Percentiles rank a stretch among this genome's conserved stretches.
Evolutionary conservation across 1,140 invertebrate genomes (phyloP).

Genomic region (Camponotus vicinus): DNA sequence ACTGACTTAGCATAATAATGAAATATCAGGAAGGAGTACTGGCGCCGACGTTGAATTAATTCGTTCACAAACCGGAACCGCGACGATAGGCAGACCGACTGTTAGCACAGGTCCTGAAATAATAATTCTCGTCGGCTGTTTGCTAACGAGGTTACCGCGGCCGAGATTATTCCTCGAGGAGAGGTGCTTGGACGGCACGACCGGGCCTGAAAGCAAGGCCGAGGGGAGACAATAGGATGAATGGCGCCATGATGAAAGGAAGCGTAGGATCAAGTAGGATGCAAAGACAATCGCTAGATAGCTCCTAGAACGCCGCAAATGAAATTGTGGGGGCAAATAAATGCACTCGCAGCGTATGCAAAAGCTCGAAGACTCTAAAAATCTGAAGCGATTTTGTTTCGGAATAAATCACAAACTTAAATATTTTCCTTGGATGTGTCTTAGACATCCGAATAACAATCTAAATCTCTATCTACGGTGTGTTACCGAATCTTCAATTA

Average conservation of each 20-base stretch:
- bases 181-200: background rate
- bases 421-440: background rate
- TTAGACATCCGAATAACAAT: background rate
- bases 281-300: constrained; percentile 6
- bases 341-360: background rate
- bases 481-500: constrained; percentile 1
- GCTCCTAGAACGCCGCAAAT: constrained; percentile 20
- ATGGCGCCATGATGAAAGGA: constrained; percentile 37
- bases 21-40: constrained; percentile 60
- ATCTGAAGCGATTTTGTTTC: background rate
- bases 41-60: constrained; percentile 74
- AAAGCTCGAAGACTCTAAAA: constrained; percentile 4
- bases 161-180: constrained; percentile 68
- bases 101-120: constrained; percentile 74
- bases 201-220: background rate
- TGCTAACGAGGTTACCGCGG: constrained; percentile 76
- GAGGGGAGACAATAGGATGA: constrained; percentile 50
- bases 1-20: constrained; percentile 73
- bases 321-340: constrained; percentile 8
- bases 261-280: constrained; percentile 47
- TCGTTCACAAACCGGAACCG: constrained; percentile 67
- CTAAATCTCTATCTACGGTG: background rate
- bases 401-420: background rate
- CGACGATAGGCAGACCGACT: constrained; percentile 59
- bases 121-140: constrained; percentile 78